Evolutionary conservation across 2,113 vertebrate species (phyloP), one percentile per base, ranked within the genome.

Genomic region (Pampusana beccarii): DNA sequence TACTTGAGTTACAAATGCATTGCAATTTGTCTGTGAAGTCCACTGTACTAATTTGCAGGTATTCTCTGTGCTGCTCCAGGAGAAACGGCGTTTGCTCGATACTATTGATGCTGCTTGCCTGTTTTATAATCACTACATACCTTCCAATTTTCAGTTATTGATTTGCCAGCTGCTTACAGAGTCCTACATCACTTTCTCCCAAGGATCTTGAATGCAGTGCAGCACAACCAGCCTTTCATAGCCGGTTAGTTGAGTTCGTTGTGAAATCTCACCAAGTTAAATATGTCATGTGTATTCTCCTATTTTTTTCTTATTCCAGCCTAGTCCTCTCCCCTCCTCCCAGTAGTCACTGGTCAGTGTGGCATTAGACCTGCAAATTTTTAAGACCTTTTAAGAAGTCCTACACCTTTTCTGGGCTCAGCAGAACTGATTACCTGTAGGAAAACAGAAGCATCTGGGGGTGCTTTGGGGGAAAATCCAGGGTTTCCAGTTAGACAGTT

Each of bases 41-140:
- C 2, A 3, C 61, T 18, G 5, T 0, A 1, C 40, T 44, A 56
- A 11, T 6, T 7, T 23, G 7, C 50, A 64, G 42, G 28, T 26
- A 5, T 46, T 46, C 31, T 21, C 23, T 10, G 56, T 57, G 81
- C 78, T 71, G 33, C n/a, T 25, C 14, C 26, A 19, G 57, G 64
- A 85, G 50, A 31, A 62, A 16, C 7, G 9, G 36, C 44, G 46
- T 51, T 85, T 79, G 16, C 38, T 62, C 26, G 18, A 11, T 64
- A 3, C 38, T 40, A 36, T 23, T 23, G 33, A 38, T 1, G 6
- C 8, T 34, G 24, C 46, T 88, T 46, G 48, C 42, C 73, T 82
- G 8, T 19, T 88, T 56, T 75, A 17, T 64, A 56, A 46, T 34
- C 48, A 6, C 5, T 6, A 19, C 5, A 4, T 26, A 16, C 61